Evolutionary conservation across 2,113 vertebrate genomes (phyloP).

Genomic region (Hylia prasina): DNA sequence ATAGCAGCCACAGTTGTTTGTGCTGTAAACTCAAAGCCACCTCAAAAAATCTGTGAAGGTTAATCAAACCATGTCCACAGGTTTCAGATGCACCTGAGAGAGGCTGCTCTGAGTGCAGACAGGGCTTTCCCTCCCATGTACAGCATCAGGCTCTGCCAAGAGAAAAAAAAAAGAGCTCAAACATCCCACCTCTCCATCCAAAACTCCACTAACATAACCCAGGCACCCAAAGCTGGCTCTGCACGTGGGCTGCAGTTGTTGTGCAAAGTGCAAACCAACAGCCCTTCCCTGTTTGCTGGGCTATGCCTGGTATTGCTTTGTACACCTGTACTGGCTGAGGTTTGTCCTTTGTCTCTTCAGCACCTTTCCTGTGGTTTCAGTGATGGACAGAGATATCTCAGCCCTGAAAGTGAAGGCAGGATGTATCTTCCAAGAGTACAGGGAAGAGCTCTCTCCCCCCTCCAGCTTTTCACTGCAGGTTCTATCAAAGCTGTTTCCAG

Average conservation of each 20-base stretch:
- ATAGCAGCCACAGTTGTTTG: not conserved
- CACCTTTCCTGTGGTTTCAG: not conserved
- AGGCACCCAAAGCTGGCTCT: not conserved
- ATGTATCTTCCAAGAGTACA: not conserved
- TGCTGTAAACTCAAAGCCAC: not conserved
- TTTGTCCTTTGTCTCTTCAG: not conserved
- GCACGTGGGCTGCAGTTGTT: rapidly evolving
- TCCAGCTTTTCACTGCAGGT: not conserved
- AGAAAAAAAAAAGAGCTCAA: not conserved
- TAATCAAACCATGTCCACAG: not conserved
- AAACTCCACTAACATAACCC: not conserved
- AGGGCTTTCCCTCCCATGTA: not conserved
- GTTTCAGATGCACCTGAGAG: not conserved
- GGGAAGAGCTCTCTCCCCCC: not conserved
- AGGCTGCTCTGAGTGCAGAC: not conserved
- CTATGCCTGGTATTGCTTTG: not conserved
- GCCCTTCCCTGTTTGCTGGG: rapidly evolving
- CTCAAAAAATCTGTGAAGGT: not conserved
- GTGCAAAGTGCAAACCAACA: not conserved
- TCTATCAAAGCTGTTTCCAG: not conserved
- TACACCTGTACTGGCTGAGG: not conserved
- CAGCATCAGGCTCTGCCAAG: not conserved
- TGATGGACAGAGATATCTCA: not conserved
- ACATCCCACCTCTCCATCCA: not conserved
- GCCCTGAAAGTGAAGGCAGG: not conserved